phyloP scores from a whole-genome alignment of 2,888 invertebrate genomes.

The Hipparchia semele region DNA sequence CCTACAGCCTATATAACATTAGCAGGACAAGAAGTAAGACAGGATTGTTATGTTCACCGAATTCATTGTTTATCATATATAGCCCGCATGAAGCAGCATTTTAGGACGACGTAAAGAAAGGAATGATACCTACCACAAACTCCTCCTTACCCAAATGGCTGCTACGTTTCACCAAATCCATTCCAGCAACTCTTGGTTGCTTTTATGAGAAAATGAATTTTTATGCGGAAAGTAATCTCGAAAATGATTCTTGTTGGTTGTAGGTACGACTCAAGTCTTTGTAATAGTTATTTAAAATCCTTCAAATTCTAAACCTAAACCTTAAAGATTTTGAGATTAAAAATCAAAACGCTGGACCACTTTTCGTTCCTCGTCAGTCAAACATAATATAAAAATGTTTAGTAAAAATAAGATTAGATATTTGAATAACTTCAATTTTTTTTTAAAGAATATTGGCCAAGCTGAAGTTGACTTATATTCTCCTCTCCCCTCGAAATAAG shows the following conservation, averaged over 20 bases:
- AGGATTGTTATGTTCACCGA: background rate
- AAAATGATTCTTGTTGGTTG: background rate
- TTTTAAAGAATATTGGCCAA: too few relatives aligned
- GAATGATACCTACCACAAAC: conserved; percentile 10
- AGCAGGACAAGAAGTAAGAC: too few relatives aligned
- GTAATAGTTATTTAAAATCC: background rate
- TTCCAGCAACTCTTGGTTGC: conserved; percentile 5
- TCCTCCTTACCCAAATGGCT: conserved; percentile 8
- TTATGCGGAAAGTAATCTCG: conserved; percentile 2
- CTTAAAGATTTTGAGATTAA: background rate
- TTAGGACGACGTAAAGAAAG: conserved; percentile 1
- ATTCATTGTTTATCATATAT: background rate
- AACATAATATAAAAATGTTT: too few relatives aligned
- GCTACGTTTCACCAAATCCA: conserved; percentile 12
- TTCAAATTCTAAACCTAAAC: background rate
- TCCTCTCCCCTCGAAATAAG: too few relatives aligned
- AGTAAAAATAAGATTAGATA: too few relatives aligned
- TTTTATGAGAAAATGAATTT: conserved; percentile 14
- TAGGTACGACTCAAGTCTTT: background rate
- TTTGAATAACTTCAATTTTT: too few relatives aligned
- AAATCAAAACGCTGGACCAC: background rate
- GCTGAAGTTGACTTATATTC: too few relatives aligned
- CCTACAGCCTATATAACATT: too few relatives aligned
- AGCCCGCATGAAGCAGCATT: conserved; percentile 1
- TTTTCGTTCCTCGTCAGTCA: too few relatives aligned